phyloP scores from a whole-genome alignment of 2,797 vertebrate species.

The Australoheros facetus region DNA sequence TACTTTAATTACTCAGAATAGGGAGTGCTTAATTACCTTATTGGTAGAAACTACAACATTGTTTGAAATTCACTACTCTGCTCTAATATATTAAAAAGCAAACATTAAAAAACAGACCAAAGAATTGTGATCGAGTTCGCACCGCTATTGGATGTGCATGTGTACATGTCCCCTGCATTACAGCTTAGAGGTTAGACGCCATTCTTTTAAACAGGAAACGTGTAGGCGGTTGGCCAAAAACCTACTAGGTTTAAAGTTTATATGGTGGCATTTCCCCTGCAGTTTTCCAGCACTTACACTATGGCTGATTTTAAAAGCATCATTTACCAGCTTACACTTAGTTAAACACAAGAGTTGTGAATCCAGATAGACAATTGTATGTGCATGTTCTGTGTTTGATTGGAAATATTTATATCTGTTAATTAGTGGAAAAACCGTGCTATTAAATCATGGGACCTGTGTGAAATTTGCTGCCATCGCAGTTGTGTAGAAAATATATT shows the following conservation, averaged over 20 bases:
- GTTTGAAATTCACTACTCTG: not conserved
- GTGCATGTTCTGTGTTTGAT: not conserved
- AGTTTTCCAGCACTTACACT: slow-evolving; percentile 7
- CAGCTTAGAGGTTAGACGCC: slow-evolving; percentile 11
- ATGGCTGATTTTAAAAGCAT: not conserved
- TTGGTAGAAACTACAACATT: not conserved
- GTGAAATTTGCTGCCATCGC: not conserved
- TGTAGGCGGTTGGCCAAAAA: slow-evolving; percentile 55
- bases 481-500: not conserved
- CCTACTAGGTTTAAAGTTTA: slow-evolving; percentile 23
- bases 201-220: slow-evolving; percentile 64
- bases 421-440: not conserved
- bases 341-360: not conserved
- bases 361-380: not conserved
- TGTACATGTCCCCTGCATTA: not conserved
- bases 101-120: not conserved
- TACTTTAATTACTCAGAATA: not conserved
- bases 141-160: slow-evolving; percentile 12
- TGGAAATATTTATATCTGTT: not conserved
- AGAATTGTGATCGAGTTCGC: not conserved
- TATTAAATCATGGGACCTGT: not conserved
- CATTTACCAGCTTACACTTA: not conserved
- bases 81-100: not conserved
- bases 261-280: slow-evolving; percentile 9
- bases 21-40: not conserved